Conservation (phyloP, 2,113 vertebrate genomes). For the Dendropsophus ebraccatus region DNA sequence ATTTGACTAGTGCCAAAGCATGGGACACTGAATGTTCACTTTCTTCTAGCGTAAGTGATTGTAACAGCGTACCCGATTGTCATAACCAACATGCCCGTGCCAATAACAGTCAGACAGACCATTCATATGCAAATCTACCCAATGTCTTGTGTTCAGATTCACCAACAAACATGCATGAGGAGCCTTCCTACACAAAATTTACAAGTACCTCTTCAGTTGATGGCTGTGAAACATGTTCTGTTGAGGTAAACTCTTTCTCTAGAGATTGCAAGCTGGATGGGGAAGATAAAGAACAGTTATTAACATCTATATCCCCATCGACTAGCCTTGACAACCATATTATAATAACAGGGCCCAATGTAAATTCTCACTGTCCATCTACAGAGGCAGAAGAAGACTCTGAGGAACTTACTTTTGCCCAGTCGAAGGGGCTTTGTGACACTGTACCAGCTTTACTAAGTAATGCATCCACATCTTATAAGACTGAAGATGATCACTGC, state of each 20-base stretch:
- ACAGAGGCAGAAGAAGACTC: not conserved
- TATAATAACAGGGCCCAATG: not conserved
- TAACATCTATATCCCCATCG: no score
- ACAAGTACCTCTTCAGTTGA: not conserved
- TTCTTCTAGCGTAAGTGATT: not conserved
- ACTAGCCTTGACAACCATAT: not conserved
- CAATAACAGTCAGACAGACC: not conserved
- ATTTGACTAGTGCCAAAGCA: constrained; percentile 12
- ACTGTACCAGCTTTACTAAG: not conserved
- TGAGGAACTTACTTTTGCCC: not conserved
- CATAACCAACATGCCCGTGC: not conserved
- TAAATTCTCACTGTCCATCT: no score
- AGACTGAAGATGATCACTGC: not conserved
- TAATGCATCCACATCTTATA: not conserved
- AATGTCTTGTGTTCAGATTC: not conserved
- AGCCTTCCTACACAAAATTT: not conserved
- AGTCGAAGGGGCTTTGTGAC: not conserved
- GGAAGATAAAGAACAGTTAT: not conserved
- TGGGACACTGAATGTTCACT: not conserved
- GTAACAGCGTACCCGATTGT: not conserved
- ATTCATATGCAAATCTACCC: not conserved
- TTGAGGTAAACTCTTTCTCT: not conserved
- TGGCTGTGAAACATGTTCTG: not conserved
- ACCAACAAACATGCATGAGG: not conserved
- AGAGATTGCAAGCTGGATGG: not conserved